A percentile compares a stretch with the other conserved stretches of the same genome.
phyloP scores from a whole-genome alignment of 2,797 vertebrate species.

The Streptopelia turtur region DNA sequence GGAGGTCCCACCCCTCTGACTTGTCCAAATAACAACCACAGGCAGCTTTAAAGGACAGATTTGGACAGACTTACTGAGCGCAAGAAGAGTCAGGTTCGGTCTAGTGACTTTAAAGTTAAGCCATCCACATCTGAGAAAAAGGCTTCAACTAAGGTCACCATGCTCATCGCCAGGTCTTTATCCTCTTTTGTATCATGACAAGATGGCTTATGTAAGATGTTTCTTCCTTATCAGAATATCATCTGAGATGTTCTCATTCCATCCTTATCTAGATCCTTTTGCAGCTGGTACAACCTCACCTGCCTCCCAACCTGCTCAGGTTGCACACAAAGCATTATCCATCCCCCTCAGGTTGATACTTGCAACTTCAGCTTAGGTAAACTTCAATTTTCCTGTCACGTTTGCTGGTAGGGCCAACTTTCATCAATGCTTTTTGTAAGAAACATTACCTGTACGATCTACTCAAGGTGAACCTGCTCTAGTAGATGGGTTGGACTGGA shows the following conservation, averaged over 20 bases:
- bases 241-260: background rate
- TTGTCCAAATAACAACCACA: background rate
- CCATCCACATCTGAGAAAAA: background rate
- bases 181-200: background rate
- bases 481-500: too few relatives aligned
- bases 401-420: background rate
- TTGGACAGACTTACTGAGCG: background rate
- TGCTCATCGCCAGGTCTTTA: background rate
- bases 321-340: background rate
- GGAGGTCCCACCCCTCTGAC: background rate
- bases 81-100: rapidly evolving
- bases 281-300: background rate
- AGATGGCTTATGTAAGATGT: background rate
- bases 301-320: background rate
- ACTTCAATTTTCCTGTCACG: background rate
- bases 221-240: background rate
- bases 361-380: background rate
- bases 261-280: background rate
- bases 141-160: background rate
- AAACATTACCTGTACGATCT: background rate
- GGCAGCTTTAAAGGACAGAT: background rate
- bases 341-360: background rate
- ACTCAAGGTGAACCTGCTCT: too few relatives aligned
- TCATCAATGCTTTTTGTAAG: background rate
- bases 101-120: background rate